Conservation (phyloP, 2,113 vertebrate genomes). For the Aegotheles bennettii region DNA sequence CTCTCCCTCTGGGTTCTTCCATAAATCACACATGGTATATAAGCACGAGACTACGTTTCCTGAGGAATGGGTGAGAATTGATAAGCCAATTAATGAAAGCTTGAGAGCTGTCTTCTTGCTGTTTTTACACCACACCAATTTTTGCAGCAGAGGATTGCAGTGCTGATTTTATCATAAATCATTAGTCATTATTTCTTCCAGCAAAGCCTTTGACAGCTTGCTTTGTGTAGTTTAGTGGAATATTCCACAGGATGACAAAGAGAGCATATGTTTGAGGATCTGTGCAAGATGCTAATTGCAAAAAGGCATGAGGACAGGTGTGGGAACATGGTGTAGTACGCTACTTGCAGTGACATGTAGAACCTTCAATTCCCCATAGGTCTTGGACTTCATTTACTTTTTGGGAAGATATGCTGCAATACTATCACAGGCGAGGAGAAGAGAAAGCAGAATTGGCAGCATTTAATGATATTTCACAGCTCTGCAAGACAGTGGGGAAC, state of each 20-base stretch:
- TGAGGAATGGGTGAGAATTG: background rate
- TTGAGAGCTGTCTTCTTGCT: background rate
- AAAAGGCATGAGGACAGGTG: background rate
- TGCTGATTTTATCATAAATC: conserved; percentile 22
- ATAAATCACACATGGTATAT: accelerated
- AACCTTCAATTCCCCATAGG: background rate
- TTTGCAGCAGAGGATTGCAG: background rate
- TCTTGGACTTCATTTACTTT: background rate
- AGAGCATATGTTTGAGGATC: background rate
- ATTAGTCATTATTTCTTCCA: conserved; percentile 4
- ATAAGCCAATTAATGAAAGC: background rate
- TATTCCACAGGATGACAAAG: conserved; percentile 23
- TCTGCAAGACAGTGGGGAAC: background rate
- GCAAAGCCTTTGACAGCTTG: conserved; percentile 16
- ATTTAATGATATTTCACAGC: background rate
- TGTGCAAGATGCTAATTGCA: background rate
- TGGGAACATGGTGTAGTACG: background rate
- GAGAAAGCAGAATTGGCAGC: background rate
- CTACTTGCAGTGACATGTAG: background rate
- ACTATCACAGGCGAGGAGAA: background rate
- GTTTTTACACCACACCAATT: background rate
- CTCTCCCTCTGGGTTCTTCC: background rate
- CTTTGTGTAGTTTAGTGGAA: background rate
- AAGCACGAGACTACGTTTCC: background rate
- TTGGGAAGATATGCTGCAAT: background rate